phyloP scores from a whole-genome alignment of 2,888 invertebrate species.

The Spialia ferax region DNA sequence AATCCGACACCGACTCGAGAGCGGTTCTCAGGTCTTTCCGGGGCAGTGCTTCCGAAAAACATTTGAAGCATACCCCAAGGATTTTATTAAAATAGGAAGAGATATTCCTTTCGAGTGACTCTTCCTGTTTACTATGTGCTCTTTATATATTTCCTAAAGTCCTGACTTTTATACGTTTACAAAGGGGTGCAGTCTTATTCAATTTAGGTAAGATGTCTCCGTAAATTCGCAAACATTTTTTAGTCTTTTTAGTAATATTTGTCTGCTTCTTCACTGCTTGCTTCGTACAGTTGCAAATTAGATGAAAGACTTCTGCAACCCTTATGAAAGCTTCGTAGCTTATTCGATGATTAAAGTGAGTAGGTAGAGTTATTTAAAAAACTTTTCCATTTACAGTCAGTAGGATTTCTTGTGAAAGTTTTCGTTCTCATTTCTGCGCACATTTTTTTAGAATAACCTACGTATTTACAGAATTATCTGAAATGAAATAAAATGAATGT shows the following conservation, averaged over 20 bases:
- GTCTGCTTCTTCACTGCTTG: neutral
- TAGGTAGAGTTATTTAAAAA: no score
- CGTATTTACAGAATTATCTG: no score
- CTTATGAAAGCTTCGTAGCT: no score
- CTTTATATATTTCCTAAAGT: neutral
- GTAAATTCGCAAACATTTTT: neutral
- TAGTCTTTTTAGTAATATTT: neutral
- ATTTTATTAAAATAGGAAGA: slow-evolving; percentile 10
- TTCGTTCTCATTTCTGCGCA: no score
- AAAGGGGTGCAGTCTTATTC: neutral
- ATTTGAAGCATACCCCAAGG: slow-evolving; percentile 2
- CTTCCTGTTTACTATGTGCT: slow-evolving; percentile 1
- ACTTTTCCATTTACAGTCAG: no score
- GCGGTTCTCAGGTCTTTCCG: neutral
- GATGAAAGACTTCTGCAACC: no score
- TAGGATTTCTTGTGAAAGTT: no score
- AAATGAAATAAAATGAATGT: no score
- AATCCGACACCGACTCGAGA: neutral
- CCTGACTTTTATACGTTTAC: neutral
- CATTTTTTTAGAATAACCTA: no score
- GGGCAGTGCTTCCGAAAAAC: neutral
- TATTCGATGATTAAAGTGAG: no score
- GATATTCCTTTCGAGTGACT: neutral
- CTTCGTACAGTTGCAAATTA: no score
- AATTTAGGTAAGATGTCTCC: neutral